These are phyloP conservation scores for Siphlonurus alternatus DNA, from an alignment of 2,888 invertebrate species.

Conservation along the genomic window DNA sequence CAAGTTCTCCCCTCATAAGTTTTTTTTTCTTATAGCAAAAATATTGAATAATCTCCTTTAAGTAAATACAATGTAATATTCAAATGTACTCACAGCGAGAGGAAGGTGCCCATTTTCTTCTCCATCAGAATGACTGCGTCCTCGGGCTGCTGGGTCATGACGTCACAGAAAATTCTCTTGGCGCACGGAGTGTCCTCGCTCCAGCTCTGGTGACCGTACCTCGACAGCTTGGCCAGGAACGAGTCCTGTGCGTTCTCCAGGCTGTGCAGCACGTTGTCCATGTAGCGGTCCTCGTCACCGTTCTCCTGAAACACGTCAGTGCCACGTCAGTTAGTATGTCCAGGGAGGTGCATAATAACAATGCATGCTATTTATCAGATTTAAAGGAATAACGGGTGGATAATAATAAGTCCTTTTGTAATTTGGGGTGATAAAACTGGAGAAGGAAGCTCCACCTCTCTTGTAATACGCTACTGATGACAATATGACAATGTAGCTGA, in stretches of 20 bases:
- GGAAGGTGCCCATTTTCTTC: conserved; percentile 57
- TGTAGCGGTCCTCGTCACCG: conserved; percentile 8
- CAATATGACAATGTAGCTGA: neutral
- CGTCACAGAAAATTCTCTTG: conserved; percentile 58
- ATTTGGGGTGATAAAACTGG: too few relatives aligned
- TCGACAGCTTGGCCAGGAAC: conserved; percentile 6
- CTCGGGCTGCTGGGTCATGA: conserved; percentile 47
- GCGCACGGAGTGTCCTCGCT: conserved; percentile 60
- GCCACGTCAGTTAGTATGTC: neutral
- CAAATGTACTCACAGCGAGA: conserved; percentile 54
- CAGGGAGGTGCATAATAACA: too few relatives aligned
- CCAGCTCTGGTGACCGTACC: conserved; percentile 36
- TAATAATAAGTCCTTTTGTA: too few relatives aligned
- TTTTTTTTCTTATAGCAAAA: too few relatives aligned
- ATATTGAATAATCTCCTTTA: too few relatives aligned
- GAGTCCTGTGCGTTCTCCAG: conserved; percentile 9
- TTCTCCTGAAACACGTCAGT: conserved; percentile 1
- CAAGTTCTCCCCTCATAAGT: too few relatives aligned
- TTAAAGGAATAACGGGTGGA: too few relatives aligned
- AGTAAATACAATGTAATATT: too few relatives aligned
- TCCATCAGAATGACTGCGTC: conserved; percentile 60
- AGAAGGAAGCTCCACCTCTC: too few relatives aligned
- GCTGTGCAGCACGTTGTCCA: conserved; percentile 11
- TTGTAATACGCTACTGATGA: too few relatives aligned
- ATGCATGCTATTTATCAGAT: too few relatives aligned